A percentile compares a stretch with the other conserved stretches of the same genome.
These are phyloP conservation scores for Sylvilagus floridanus DNA, from an alignment of 2,797 vertebrate species.

Conservation along the genomic window DNA sequence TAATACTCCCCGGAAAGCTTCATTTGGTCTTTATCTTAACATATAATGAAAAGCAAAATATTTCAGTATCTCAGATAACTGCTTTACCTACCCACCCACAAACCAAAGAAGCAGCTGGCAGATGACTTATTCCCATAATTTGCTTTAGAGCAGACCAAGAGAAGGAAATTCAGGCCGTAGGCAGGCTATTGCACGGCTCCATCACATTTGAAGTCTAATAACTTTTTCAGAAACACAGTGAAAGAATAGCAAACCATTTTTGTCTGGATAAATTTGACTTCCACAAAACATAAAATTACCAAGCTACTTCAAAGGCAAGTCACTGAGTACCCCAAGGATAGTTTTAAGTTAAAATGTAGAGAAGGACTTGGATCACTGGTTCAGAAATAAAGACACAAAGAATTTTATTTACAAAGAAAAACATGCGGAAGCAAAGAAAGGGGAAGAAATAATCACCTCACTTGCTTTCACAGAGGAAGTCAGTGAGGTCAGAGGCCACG, in stretches of 20 bases:
- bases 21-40: constrained; percentile 52
- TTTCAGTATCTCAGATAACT: constrained; percentile 47
- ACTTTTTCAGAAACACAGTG: constrained; percentile 74
- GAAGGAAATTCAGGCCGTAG: constrained; percentile 71
- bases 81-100: background rate
- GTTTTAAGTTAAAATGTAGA: constrained; percentile 68
- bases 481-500: background rate
- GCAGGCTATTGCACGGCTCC: constrained; percentile 56
- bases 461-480: background rate
- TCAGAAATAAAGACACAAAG: constrained; percentile 53
- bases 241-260: constrained; percentile 71
- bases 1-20: constrained; percentile 20
- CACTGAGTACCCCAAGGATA: constrained; percentile 72
- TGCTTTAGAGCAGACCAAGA: constrained; percentile 60
- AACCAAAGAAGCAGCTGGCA: constrained; percentile 32
- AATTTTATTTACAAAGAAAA: constrained; percentile 69
- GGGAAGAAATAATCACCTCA: background rate
- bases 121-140: constrained; percentile 62
- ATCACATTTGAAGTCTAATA: constrained; percentile 77
- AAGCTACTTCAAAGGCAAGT: constrained; percentile 77
- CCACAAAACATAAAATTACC: constrained; percentile 66
- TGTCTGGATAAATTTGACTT: constrained; percentile 78
- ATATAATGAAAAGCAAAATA: constrained; percentile 51
- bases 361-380: constrained; percentile 61
- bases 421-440: background rate